Percentiles rank a stretch among this genome's conserved stretches.
These are phyloP conservation scores for Xylocampa areola DNA, from an alignment of 2,888 invertebrate species.

Conservation along the genomic window DNA sequence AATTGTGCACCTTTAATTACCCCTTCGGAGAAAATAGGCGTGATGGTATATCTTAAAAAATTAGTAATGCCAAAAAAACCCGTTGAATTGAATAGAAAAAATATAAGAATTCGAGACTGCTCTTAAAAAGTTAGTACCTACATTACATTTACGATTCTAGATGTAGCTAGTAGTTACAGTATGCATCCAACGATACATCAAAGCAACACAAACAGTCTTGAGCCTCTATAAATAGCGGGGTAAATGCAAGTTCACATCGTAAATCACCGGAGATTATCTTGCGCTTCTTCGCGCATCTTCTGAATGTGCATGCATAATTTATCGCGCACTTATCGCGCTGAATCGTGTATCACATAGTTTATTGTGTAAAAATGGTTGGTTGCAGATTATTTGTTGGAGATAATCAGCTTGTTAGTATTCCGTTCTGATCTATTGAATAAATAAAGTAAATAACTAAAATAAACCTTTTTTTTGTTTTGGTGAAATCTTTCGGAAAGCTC, in stretches of 20 bases:
- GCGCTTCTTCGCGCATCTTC: constrained; percentile 79
- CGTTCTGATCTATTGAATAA: no score
- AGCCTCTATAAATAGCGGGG: constrained; percentile 62
- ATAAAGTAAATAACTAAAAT: no score
- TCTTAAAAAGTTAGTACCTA: no score
- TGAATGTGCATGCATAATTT: constrained; percentile 83
- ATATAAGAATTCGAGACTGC: no score
- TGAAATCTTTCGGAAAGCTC: no score
- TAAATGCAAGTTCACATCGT: constrained; percentile 82
- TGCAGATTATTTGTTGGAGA: constrained; percentile 16
- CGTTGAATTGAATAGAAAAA: no score
- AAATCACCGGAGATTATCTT: constrained; percentile 87
- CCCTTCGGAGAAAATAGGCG: no score
- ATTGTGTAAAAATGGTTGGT: constrained; percentile 33
- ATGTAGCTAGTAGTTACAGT: constrained; percentile 20
- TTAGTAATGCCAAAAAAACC: no score
- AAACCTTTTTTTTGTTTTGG: no score
- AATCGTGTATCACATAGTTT: constrained; percentile 63
- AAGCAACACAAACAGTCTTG: constrained; percentile 37
- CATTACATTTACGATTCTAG: no score
- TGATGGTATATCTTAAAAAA: no score
- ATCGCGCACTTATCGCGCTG: constrained; percentile 69
- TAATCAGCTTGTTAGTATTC: constrained; percentile 1
- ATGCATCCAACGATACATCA: constrained; percentile 51
- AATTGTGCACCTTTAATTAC: no score